phyloP scores from a whole-genome alignment of 2,888 invertebrate genomes.

The Stenoptilia bipunctidactyla region DNA sequence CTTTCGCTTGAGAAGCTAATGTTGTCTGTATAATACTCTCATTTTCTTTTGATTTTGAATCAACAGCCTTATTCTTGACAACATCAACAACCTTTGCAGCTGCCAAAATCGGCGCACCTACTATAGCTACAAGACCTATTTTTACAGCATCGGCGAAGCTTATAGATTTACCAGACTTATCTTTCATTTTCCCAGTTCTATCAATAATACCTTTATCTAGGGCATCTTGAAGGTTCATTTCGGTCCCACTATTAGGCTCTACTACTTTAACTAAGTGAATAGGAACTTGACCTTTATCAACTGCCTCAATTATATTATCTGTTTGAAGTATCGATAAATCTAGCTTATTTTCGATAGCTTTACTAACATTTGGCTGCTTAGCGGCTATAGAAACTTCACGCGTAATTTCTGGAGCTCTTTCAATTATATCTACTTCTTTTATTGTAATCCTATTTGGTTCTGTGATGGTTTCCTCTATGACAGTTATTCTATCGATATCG shows the following conservation, averaged over 20 bases:
- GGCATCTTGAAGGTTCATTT: conserved; percentile 82
- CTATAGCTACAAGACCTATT: conserved; percentile 79
- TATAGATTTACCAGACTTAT: conserved; percentile 75
- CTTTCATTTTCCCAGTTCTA: conserved; percentile 76
- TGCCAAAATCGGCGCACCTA: conserved; percentile 81
- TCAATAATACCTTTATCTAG: conserved; percentile 82
- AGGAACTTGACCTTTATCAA: conserved; percentile 80
- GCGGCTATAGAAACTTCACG: conserved; percentile 26
- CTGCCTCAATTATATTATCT: conserved; percentile 75
- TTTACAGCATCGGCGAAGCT: conserved; percentile 81
- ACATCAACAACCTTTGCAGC: conserved; percentile 76
- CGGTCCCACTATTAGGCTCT: conserved; percentile 78
- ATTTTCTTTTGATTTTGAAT: conserved; percentile 81
- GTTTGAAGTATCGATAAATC: not conserved
- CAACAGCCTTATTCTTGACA: conserved; percentile 71
- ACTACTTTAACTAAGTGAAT: conserved; percentile 75
- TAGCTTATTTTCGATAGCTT: no score
- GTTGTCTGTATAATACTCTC: conserved; percentile 22
- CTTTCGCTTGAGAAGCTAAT: conserved; percentile 20
- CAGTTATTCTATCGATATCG: no score
- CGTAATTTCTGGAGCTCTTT: no score
- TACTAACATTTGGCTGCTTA: conserved; percentile 73
- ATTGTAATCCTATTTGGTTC: conserved; percentile 5
- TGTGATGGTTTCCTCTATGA: no score
- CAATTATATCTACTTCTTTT: conserved; percentile 56